A percentile compares a stretch with the other conserved stretches of the same genome.
Evolutionary conservation across 2,888 invertebrate genomes (phyloP).

Genomic region (Electrophaes corylata): DNA sequence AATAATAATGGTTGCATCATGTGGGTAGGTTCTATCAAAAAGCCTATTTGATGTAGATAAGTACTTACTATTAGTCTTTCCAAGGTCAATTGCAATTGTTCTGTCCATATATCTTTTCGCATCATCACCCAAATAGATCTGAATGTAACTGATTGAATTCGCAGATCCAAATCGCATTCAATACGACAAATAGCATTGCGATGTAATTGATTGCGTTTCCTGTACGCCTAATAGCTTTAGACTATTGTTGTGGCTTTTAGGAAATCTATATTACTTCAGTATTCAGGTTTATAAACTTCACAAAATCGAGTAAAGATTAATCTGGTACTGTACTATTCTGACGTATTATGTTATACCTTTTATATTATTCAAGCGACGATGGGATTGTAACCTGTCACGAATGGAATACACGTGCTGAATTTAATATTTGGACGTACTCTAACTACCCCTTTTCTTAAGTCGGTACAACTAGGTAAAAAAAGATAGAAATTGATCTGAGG

Average conservation of each 20-base stretch:
- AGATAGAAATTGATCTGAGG: no score
- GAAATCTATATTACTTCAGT: slow-evolving; percentile 2
- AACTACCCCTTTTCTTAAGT: no score
- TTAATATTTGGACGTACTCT: no score
- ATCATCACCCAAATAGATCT: slow-evolving; percentile 41
- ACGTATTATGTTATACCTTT: no score
- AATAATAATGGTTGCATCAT: slow-evolving; percentile 6
- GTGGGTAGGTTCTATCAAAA: slow-evolving; percentile 6
- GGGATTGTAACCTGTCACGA: no score
- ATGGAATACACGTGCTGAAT: no score
- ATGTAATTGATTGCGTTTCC: slow-evolving; percentile 64
- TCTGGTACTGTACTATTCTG: no score
- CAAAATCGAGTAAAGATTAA: no score
- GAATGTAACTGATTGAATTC: slow-evolving; percentile 40
- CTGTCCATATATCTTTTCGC: slow-evolving; percentile 32
- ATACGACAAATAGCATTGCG: slow-evolving; percentile 52
- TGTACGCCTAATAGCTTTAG: slow-evolving; percentile 51
- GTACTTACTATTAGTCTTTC: slow-evolving; percentile 24
- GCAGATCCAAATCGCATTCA: slow-evolving; percentile 51
- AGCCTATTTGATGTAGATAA: slow-evolving; percentile 10
- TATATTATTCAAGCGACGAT: no score
- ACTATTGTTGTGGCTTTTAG: slow-evolving; percentile 35
- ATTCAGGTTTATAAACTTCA: neutral
- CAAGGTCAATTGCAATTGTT: slow-evolving; percentile 33
- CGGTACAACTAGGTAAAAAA: no score